These are phyloP conservation scores for Rhagophthalmus giganteus DNA, from an alignment of 2,888 invertebrate genomes.

Conservation along the genomic window DNA sequence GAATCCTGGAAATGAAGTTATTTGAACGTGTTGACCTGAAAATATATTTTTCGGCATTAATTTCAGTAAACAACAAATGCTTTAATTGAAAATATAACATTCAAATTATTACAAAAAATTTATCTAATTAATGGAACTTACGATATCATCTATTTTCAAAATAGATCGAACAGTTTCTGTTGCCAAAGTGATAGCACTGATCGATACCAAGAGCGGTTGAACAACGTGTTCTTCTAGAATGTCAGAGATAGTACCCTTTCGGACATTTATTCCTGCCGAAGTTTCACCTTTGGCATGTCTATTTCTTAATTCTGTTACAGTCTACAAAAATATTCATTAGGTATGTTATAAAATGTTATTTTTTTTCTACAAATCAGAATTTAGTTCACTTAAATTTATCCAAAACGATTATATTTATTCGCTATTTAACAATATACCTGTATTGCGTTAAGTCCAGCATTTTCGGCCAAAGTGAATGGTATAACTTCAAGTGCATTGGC, in stretches of 20 bases:
- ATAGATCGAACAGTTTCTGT: slow-evolving; percentile 97
- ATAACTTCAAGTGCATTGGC: slow-evolving; percentile 95
- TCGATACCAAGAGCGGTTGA: slow-evolving; percentile 94
- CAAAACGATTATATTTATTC: not conserved
- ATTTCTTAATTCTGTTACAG: slow-evolving; percentile 94
- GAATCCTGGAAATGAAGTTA: too few species aligned
- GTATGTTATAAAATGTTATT: too few species aligned
- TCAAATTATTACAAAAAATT: not conserved
- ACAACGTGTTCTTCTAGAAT: slow-evolving; percentile 97
- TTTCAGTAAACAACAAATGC: not conserved
- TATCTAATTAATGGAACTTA: slow-evolving; percentile 60
- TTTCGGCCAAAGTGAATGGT: slow-evolving; percentile 89
- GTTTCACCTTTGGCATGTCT: slow-evolving; percentile 86
- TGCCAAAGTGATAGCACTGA: slow-evolving; percentile 89
- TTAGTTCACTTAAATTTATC: too few species aligned
- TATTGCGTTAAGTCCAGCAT: slow-evolving; percentile 63
- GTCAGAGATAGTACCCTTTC: slow-evolving; percentile 94
- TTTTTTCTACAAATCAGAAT: too few species aligned
- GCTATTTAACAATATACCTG: slow-evolving; percentile 40
- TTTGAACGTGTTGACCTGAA: too few species aligned
- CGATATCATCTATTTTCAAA: slow-evolving; percentile 99
- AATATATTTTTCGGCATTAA: too few species aligned
- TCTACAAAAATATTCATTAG: slow-evolving; percentile 52
- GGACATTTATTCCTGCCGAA: slow-evolving; percentile 93
- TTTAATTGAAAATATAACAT: too few species aligned